Base-by-base conservation (phyloP, 2,888 invertebrate genomes). In the Polymixis lichenea region DNA sequence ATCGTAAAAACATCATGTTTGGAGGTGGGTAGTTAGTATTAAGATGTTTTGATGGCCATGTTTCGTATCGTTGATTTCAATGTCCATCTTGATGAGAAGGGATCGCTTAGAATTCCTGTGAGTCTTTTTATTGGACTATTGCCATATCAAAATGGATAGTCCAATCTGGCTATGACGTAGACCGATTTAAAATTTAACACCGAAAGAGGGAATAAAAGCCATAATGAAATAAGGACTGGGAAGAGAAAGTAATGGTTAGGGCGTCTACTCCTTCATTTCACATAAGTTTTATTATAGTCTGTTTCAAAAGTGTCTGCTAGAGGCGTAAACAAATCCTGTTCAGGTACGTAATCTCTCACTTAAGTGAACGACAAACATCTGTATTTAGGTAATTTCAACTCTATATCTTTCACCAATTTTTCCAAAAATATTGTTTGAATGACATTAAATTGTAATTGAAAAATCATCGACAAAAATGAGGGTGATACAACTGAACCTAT, bases 1-100 rank as follows among this genome's bases (percentile, higher is more conserved):
- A 68, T 85, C 77, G 84, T 80, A 87, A 87, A 86, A 82, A 82
- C 72, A 73, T 77, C 80, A 73, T 58, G 15, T 78, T 86, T 55
- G 22, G 67, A 73, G 69, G 55, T 64, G 43, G 69, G 22, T 70
- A 70, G n/a, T 65, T 75, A 73, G 73, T 76, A 71, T 64, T 72
- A 71, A 71, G n/a, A 66, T 72, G 65, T 62, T 68, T 51, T 62
- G 28, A 76, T 74, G 78, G 32, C 28, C 15, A 61, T 70, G 49
- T 56, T 69, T 78, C 19, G 46, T 43, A 15, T 62, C 62, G 66
- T 77, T 77, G n/a, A 13, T 61, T 62, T 46, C 25, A 64, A 22
- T 65, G 13, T 19, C 9, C 1, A 64, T 28, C 0, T 69, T 55
- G 53, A 60, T 38, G 8, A 5, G 9, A n/a, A 53, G 3, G 22